Evolutionary conservation across 2,113 vertebrate genomes (phyloP), one percentile per base, ranked within the genome.

Genomic region (Zosterops borbonicus): DNA sequence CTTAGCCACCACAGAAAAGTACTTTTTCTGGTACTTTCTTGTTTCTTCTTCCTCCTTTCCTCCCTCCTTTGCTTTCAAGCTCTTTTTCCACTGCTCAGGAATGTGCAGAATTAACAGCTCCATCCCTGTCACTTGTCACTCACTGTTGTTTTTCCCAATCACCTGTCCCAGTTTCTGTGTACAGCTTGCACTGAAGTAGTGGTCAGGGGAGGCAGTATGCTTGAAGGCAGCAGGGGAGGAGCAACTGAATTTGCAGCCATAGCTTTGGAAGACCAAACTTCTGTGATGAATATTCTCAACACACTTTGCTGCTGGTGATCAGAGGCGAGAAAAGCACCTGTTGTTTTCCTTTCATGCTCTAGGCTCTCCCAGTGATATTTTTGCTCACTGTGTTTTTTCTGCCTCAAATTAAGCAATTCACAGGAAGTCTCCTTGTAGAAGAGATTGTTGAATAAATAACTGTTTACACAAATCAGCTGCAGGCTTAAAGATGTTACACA

Each of bases 391-490:
- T 39, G 21, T 37, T 77, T 92, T 77, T 83, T 55, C 41, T 90
- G 35, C n/a, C 28, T 87, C 62, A 81, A 44, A 91, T 84, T 44
- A 78, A 0, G 6, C 77, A 94, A 42, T 44, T 87, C 63, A 89
- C 31, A 87, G 47, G 80, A 95, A 93, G 41, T 60, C 17, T 92
- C 24, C n/a, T 79, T 2, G 0, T 37, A 17, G 35, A 83, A 79
- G 50, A 95, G 37, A 87, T 76, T 75, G 62, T 52, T 84, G 74
- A 94, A 63, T 87, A 93, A 93, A 89, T 56, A 73, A 82, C 63
- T 59, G 27, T 82, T 94, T 80, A 79, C 18, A 74, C 13, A 56
- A 63, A 80, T 79, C 73, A 89, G 89, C 55, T 87, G n/a, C 50
- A 78, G 37, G 67, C 70, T 53, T 88, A 80, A 94, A 88, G 79